A percentile compares a stretch with the other conserved stretches of the same genome.
Conservation (phyloP, 2,113 vertebrate genomes). For the Cebidichthys violaceus region DNA sequence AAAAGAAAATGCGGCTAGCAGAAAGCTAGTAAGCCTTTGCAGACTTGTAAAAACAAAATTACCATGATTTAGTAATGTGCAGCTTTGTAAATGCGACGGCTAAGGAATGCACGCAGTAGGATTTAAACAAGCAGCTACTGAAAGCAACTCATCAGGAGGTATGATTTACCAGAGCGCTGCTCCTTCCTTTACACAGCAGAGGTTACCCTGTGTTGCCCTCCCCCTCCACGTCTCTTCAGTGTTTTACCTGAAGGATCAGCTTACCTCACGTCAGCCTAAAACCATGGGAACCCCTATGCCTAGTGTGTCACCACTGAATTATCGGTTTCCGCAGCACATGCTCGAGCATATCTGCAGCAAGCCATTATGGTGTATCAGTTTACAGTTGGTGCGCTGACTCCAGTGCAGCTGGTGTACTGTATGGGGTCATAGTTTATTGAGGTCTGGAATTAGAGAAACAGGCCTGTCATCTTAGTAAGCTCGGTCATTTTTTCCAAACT, state of each 20-base stretch:
- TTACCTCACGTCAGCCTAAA: conserved; percentile 75
- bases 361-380: conserved; percentile 79
- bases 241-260: conserved; percentile 73
- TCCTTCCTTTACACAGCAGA: conserved; percentile 53
- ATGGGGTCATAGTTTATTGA: conserved; percentile 73
- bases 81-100: conserved; percentile 64
- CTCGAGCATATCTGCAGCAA: conserved; percentile 75
- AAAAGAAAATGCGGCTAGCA: conserved; percentile 37
- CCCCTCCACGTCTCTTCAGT: conserved; percentile 27
- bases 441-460: conserved; percentile 74
- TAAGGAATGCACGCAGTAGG: conserved; percentile 35
- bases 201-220: conserved; percentile 21
- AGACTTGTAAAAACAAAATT: conserved; percentile 75
- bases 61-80: conserved; percentile 69
- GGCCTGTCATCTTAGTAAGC: conserved; percentile 64
- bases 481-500: conserved; percentile 53
- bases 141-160: conserved; percentile 71
- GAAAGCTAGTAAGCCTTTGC: conserved; percentile 51
- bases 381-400: conserved; percentile 73
- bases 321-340: conserved; percentile 79
- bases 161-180: conserved; percentile 68
- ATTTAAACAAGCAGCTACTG: conserved; percentile 71
- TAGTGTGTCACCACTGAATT: conserved; percentile 78
- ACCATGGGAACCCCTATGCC: conserved; percentile 73
- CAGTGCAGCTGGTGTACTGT: conserved; percentile 71